Conservation (phyloP, 2,888 invertebrate genomes). For the Andrena hattorfiana region DNA sequence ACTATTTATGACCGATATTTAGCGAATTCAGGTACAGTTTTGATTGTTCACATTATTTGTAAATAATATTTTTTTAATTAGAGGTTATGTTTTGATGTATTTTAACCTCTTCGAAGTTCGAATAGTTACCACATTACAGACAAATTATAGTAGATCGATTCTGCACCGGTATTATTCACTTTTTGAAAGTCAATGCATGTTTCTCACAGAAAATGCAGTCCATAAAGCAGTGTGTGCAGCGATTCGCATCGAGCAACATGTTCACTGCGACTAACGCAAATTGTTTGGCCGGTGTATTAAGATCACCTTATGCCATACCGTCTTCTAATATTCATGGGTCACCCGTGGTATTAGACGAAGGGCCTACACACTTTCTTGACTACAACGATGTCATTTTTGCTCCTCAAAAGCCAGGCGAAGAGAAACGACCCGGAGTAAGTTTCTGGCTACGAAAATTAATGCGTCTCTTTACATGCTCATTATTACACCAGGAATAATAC, state of each 20-base stretch:
- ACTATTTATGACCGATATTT: not conserved
- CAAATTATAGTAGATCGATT: not conserved
- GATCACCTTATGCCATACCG: conserved; percentile 12
- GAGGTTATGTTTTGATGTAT: conserved; percentile 29
- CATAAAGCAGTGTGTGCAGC: conserved; percentile 37
- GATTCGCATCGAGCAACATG: conserved; percentile 15
- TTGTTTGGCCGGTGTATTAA: conserved; percentile 12
- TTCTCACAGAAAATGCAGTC: conserved; percentile 58
- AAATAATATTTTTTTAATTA: too few relatives aligned
- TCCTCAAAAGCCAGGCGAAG: conserved; percentile 91
- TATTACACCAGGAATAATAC: not conserved
- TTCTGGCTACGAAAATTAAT: not conserved
- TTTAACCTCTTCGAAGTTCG: not conserved
- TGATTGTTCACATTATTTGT: not conserved
- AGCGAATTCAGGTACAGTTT: conserved; percentile 7
- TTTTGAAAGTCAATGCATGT: not conserved
- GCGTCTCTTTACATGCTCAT: not conserved
- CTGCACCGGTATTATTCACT: not conserved
- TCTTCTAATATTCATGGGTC: conserved; percentile 67
- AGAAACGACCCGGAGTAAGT: conserved; percentile 93
- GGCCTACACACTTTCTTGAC: conserved; percentile 86
- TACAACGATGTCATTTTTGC: conserved; percentile 93
- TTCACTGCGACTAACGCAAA: conserved; percentile 8
- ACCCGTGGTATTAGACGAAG: not conserved
- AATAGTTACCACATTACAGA: not conserved